Percentiles rank a stretch among this genome's conserved stretches.
phyloP scores from a whole-genome alignment of 2,888 invertebrate genomes.

The Tinea pellionella region DNA sequence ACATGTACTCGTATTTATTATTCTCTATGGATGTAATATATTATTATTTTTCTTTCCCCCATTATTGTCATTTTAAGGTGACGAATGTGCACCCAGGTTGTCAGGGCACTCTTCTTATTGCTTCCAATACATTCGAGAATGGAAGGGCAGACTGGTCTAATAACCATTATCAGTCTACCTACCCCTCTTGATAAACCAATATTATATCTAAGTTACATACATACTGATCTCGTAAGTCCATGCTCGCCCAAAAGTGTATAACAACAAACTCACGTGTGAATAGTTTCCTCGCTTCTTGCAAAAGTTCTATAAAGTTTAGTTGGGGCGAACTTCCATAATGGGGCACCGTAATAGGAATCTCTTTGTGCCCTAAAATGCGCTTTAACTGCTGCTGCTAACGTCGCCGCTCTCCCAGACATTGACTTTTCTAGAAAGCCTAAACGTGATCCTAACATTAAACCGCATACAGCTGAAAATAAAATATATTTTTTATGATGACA shows the following conservation, averaged over 20 bases:
- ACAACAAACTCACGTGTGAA: conserved; percentile 75
- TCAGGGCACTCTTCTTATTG: no score
- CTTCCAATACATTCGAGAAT: no score
- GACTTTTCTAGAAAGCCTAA: conserved; percentile 78
- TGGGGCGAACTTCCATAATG: conserved; percentile 83
- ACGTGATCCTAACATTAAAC: conserved; percentile 80
- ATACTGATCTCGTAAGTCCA: no score
- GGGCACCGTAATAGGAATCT: conserved; percentile 85
- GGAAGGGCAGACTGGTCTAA: no score
- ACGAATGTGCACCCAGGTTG: no score
- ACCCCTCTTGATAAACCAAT: neutral
- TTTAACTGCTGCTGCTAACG: conserved; percentile 79
- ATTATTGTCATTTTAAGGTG: no score
- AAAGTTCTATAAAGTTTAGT: conserved; percentile 79
- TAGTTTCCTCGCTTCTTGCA: conserved; percentile 79
- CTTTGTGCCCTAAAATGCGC: conserved; percentile 81
- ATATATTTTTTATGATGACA: neutral
- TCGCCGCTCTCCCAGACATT: conserved; percentile 70
- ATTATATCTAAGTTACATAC: no score
- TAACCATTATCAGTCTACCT: no score
- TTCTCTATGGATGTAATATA: no score
- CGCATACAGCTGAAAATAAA: conserved; percentile 73
- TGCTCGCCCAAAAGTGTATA: no score
- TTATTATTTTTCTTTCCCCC: no score
- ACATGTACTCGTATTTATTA: no score